Evolutionary conservation across 2,888 invertebrate genomes (phyloP), one percentile per base, ranked within the genome.

Genomic region (Drosophila kokeensis): DNA sequence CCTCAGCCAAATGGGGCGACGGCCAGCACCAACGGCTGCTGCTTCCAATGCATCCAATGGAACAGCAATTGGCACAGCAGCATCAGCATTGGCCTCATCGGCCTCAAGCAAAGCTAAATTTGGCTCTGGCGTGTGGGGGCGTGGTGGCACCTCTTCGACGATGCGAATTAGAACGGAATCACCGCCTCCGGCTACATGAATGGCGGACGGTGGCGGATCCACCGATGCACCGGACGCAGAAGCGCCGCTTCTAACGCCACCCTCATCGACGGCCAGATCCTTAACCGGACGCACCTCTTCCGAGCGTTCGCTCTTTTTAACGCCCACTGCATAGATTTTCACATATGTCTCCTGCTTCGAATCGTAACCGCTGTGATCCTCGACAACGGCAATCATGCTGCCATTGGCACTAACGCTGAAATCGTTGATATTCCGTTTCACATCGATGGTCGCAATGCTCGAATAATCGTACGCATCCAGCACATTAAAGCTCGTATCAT

Each of bases 381-480:
- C 99, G 1, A 99, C 97, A 0, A 99, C 94, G 0, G 98, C 97
- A 76, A 99, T 96, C 93, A 97, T 97, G 36, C 96, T 96, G 86
- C 98, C 98, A 90, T 95, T 95, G 53, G 95, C 95, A 84, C 98
- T 97, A 69, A 97, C 96, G 67, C 96, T 96, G 76, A 99, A 93
- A 89, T 97, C 97, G 92, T 97, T 97, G 64, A 99, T 97, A 86
- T 96, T 97, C 75, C 96, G 95, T 92, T 98, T 98, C 24, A 98
- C 97, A 94, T 99, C 99, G 78, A 98, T 96, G 0, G 99, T 99
- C 0, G 98, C 98, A 93, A 99, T 99, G 89, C 97, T 98, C 30
- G 97, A 96, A 93, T 99, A 99, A 93, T 99, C 98, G 83, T 96
- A 96, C 1, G 98, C 96, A 93, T 99, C 99, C 48, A 99, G 94